Conservation (phyloP, 2,888 invertebrate genomes). For the Chrysolina haemoptera region DNA sequence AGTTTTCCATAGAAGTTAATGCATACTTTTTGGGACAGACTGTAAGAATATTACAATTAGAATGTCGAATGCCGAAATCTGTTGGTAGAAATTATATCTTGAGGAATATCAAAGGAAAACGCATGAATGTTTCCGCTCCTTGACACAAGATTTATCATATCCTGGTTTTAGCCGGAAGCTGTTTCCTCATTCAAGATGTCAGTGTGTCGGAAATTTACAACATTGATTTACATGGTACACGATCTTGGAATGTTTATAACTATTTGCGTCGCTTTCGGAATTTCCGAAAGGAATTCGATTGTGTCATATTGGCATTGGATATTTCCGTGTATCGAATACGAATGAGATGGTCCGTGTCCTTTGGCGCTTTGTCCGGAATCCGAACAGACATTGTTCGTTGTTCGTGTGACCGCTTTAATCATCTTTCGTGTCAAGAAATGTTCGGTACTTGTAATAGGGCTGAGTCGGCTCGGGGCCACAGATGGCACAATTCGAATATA, state of each 20-base stretch:
- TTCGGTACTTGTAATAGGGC: not conserved
- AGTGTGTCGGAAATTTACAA: constrained; percentile 1
- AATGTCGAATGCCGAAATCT: not conserved
- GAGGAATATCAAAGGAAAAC: not conserved
- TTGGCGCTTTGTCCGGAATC: not conserved
- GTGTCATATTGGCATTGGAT: constrained; percentile 12
- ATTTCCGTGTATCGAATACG: constrained; percentile 12
- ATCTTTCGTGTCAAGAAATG: constrained; percentile 6
- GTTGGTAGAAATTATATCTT: not conserved
- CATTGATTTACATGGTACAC: constrained; percentile 16
- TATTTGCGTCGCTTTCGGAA: not conserved
- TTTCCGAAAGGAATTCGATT: constrained; percentile 17
- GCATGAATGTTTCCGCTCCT: not conserved
- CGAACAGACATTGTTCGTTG: not conserved
- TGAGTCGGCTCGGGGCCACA: not conserved
- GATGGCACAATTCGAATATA: too few relatives aligned
- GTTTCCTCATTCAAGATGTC: not conserved
- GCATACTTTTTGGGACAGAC: too few relatives aligned
- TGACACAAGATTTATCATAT: constrained; percentile 12
- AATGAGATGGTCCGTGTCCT: constrained; percentile 1
- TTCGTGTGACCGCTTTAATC: constrained; percentile 10
- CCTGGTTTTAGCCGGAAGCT: not conserved
- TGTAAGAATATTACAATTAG: not conserved
- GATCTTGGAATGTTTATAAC: constrained; percentile 13
- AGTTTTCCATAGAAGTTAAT: too few relatives aligned